phyloP scores from a whole-genome alignment of 2,888 invertebrate species.

The Helobdella robusta region DNA sequence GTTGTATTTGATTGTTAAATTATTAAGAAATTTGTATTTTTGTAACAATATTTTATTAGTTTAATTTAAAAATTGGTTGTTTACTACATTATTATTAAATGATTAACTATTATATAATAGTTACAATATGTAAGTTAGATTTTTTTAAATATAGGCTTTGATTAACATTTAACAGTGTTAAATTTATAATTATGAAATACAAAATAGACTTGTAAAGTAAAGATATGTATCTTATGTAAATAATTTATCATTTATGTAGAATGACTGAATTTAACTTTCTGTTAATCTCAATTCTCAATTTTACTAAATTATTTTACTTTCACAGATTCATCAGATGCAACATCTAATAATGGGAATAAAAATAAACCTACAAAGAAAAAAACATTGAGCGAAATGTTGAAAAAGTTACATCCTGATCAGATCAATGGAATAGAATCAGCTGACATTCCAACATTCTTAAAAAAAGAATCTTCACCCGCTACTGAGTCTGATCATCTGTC shows the following conservation, averaged over 20 bases:
- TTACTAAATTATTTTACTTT: too few relatives aligned
- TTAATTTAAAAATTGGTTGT: background rate
- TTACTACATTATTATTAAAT: background rate
- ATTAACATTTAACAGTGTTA: background rate
- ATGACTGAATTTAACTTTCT: too few relatives aligned
- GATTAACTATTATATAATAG: background rate
- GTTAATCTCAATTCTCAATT: too few relatives aligned
- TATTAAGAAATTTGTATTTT: too few relatives aligned
- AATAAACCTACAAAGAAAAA: slow-evolving; percentile 16
- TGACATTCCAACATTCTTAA: slow-evolving; percentile 18
- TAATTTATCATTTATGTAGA: too few relatives aligned
- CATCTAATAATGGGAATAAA: slow-evolving; percentile 7
- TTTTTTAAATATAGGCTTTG: background rate
- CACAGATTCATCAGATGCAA: slow-evolving; percentile 19
- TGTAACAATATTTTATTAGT: too few relatives aligned
- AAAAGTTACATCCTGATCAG: slow-evolving; percentile 16
- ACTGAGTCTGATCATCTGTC: background rate
- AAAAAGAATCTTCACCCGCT: slow-evolving; percentile 7
- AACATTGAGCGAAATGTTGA: slow-evolving; percentile 18
- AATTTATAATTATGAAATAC: too few relatives aligned
- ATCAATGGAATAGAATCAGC: background rate
- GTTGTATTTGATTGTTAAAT: too few relatives aligned
- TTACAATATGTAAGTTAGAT: background rate
- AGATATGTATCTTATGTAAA: too few relatives aligned
- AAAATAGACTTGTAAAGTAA: too few relatives aligned